Percentiles rank a stretch among this genome's conserved stretches.
These are phyloP conservation scores for Melinaea marsaeus DNA, from an alignment of 2,888 invertebrate species.

Conservation along the genomic window DNA sequence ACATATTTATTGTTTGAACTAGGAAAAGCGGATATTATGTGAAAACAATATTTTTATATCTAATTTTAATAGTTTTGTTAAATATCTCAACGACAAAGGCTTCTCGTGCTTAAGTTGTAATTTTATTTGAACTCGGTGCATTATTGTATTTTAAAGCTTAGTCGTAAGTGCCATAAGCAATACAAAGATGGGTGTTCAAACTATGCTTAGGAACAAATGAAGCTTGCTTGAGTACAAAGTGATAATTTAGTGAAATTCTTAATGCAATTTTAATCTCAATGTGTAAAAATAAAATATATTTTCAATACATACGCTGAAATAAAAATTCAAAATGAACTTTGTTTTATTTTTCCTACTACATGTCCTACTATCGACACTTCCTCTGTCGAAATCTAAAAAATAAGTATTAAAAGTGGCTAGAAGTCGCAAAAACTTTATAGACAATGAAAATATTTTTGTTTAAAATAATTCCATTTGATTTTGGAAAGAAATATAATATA, in stretches of 20 bases:
- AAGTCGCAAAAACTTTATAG: no score
- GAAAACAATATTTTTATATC: constrained; percentile 3
- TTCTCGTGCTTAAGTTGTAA: no score
- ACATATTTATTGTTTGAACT: constrained; percentile 7
- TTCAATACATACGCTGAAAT: constrained; percentile 61
- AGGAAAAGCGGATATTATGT: not conserved
- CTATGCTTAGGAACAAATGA: constrained; percentile 28
- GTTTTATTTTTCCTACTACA: constrained; percentile 15
- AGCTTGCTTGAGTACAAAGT: constrained; percentile 63
- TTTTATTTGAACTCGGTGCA: no score
- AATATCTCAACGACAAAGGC: no score
- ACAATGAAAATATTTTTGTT: no score
- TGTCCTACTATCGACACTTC: not conserved
- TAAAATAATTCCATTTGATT: no score
- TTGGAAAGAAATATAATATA: no score
- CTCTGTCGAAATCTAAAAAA: not conserved
- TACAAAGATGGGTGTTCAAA: constrained; percentile 31
- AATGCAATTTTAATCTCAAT: constrained; percentile 48
- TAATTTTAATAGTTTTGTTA: constrained; percentile 4
- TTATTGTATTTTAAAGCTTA: constrained; percentile 4
- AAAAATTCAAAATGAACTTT: constrained; percentile 35
- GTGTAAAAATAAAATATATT: constrained; percentile 57
- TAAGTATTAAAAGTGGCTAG: no score
- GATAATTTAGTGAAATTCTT: constrained; percentile 44
- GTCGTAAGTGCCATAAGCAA: constrained; percentile 38